These are phyloP conservation scores for Shargacucullia verbasci DNA, from an alignment of 2,888 invertebrate species.

Conservation along the genomic window DNA sequence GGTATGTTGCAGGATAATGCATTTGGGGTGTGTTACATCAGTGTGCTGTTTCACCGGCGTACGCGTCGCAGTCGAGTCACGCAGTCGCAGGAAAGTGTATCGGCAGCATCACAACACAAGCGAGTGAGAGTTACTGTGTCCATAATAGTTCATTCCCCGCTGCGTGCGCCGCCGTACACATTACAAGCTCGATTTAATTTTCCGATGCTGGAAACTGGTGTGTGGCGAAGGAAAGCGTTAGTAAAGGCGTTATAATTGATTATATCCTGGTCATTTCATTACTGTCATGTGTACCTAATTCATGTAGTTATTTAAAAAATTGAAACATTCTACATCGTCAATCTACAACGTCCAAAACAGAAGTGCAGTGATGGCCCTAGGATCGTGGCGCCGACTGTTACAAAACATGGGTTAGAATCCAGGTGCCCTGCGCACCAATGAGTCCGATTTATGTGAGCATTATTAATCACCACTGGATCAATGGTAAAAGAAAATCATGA, in stretches of 20 bases:
- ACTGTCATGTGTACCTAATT: no score
- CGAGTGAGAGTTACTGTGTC: slow-evolving; percentile 81
- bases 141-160: slow-evolving; percentile 83
- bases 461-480: no score
- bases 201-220: slow-evolving; percentile 47
- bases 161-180: slow-evolving; percentile 37
- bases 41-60: slow-evolving; percentile 59
- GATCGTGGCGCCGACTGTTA: no score
- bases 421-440: no score
- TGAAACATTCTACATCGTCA: no score
- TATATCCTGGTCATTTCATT: slow-evolving; percentile 21
- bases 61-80: slow-evolving; percentile 76
- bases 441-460: no score
- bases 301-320: no score
- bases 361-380: no score
- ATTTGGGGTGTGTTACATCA: slow-evolving; percentile 80
- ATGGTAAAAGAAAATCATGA: no score
- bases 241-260: slow-evolving; percentile 23
- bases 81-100: slow-evolving; percentile 84
- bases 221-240: slow-evolving; percentile 31
- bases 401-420: no score
- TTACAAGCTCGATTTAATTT: slow-evolving; percentile 56
- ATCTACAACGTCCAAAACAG: no score
- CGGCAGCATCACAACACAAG: slow-evolving; percentile 80
- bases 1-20: slow-evolving; percentile 71